Percentiles rank a stretch among this genome's conserved stretches.
phyloP scores from a whole-genome alignment of 2,797 vertebrate species.

The Nasua narica region DNA sequence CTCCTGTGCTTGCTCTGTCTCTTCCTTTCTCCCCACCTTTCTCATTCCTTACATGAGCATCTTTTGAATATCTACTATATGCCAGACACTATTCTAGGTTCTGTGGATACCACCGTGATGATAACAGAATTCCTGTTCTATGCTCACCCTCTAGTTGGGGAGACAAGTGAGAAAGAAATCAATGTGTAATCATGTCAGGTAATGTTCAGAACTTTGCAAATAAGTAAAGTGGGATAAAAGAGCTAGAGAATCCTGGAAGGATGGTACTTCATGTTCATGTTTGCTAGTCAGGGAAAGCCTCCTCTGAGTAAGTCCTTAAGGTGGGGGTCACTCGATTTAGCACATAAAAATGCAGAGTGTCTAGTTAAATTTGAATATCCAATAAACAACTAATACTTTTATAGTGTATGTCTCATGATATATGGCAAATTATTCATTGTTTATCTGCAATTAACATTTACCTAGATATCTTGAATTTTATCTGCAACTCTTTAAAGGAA shows the following conservation, averaged over 20 bases:
- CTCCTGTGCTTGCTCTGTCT: background rate
- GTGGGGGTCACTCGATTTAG: background rate
- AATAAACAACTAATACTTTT: background rate
- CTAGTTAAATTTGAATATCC: constrained; percentile 2
- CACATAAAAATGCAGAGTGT: background rate
- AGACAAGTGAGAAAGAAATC: background rate
- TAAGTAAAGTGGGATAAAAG: background rate
- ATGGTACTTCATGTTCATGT: background rate
- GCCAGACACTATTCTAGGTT: background rate
- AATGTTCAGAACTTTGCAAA: background rate
- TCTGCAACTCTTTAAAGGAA: background rate
- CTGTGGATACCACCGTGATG: background rate
- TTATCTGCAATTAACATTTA: constrained; percentile 39
- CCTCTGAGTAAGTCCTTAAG: background rate
- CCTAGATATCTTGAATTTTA: constrained; percentile 4
- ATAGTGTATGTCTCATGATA: background rate
- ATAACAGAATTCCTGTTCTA: background rate
- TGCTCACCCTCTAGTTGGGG: background rate
- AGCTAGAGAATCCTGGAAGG: background rate
- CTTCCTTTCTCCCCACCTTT: background rate
- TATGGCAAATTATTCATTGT: constrained; percentile 25
- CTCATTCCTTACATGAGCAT: background rate
- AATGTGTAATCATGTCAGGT: background rate
- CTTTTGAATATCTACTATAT: background rate
- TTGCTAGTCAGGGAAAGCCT: background rate